Percentiles rank a stretch among this genome's conserved stretches.
phyloP scores from a whole-genome alignment of 2,888 invertebrate genomes.

The Nephrotoma flavescens region DNA sequence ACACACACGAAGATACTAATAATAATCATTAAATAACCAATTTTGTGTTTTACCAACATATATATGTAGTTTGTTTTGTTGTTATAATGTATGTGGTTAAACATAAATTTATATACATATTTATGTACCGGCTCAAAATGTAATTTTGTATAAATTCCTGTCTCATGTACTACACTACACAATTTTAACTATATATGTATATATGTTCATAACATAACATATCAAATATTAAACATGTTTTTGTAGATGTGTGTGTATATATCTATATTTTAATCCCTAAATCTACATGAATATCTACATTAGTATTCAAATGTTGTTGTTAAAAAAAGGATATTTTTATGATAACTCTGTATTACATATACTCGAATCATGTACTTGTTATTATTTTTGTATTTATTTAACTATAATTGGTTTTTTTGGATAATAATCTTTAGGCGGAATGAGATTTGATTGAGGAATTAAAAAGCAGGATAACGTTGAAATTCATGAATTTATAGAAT shows the following conservation, averaged over 20 bases:
- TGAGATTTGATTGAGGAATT: no score
- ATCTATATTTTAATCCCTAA: not conserved
- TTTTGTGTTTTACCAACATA: not conserved
- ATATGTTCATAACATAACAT: not conserved
- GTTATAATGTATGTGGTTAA: not conserved
- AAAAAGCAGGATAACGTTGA: no score
- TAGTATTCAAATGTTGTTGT: not conserved
- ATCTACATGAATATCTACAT: not conserved
- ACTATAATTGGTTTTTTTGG: not conserved
- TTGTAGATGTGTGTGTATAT: not conserved
- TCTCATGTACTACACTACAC: not conserved
- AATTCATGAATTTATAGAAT: no score
- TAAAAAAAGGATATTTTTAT: not conserved
- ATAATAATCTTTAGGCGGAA: not conserved
- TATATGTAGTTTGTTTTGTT: not conserved
- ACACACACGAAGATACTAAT: not conserved
- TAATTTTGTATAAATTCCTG: not conserved
- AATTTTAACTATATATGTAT: not conserved
- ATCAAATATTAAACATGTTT: not conserved
- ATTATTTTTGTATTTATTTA: not conserved
- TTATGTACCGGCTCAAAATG: not conserved
- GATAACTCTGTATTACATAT: not conserved
- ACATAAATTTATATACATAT: not conserved
- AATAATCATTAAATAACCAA: not conserved
- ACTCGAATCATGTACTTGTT: not conserved